Percentiles rank a stretch among this genome's conserved stretches.
phyloP scores from a whole-genome alignment of 2,888 invertebrate species.

The Ligdia adustata region DNA sequence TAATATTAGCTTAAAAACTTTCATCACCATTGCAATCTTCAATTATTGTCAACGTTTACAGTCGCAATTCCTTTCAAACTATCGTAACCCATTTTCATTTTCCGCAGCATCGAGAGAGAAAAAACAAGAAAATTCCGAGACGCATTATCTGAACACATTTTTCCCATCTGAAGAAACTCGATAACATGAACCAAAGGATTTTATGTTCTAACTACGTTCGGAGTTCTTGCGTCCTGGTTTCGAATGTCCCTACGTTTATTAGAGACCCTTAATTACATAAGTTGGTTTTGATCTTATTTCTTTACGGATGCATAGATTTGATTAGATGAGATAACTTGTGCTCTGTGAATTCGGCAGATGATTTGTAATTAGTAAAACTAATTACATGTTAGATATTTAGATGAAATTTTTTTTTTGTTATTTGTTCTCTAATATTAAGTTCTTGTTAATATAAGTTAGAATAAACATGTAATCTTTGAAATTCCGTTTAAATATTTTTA shows the following conservation, averaged over 20 bases:
- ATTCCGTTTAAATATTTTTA: too few relatives aligned
- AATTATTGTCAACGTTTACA: slow-evolving; percentile 4
- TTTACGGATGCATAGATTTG: slow-evolving; percentile 20
- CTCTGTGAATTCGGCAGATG: too few relatives aligned
- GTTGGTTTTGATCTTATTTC: slow-evolving; percentile 39
- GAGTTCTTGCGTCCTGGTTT: slow-evolving; percentile 43
- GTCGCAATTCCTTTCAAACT: slow-evolving; percentile 13
- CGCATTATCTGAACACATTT: slow-evolving; percentile 69
- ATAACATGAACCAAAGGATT: slow-evolving; percentile 67
- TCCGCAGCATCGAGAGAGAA: slow-evolving; percentile 28
- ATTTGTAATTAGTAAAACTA: slow-evolving; percentile 8
- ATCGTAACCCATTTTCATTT: slow-evolving; percentile 34
- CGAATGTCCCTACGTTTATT: slow-evolving; percentile 47
- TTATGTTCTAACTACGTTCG: slow-evolving; percentile 46
- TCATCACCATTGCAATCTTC: too few relatives aligned
- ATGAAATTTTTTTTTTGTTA: too few relatives aligned
- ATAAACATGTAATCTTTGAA: too few relatives aligned
- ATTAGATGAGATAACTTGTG: too few relatives aligned
- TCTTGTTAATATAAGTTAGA: too few relatives aligned
- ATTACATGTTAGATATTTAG: not conserved
- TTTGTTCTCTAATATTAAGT: too few relatives aligned
- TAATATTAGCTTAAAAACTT: too few relatives aligned
- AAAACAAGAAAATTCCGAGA: slow-evolving; percentile 52
- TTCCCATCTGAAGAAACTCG: slow-evolving; percentile 62
- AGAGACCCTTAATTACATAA: slow-evolving; percentile 58